Evolutionary conservation across 2,888 invertebrate genomes (phyloP).

Genomic region (Dicranocentrus wangi): DNA sequence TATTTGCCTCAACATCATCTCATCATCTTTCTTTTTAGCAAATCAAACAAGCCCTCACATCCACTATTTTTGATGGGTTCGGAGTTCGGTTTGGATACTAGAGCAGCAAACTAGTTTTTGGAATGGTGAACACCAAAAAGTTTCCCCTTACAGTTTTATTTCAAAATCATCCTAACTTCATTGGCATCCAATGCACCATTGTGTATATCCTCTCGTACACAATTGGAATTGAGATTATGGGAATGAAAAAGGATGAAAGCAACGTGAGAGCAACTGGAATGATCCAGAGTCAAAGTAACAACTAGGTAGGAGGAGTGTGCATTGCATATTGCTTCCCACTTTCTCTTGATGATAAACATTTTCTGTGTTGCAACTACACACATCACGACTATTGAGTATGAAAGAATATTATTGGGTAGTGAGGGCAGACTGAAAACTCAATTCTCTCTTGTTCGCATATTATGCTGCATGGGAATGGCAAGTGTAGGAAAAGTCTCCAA

Average conservation of each 20-base stretch:
- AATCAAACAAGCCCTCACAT: slow-evolving; percentile 28
- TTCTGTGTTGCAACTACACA: too few species aligned
- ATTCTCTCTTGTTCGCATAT: slow-evolving; percentile 25
- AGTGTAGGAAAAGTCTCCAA: neutral
- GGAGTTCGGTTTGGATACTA: too few species aligned
- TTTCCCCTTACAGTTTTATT: slow-evolving; percentile 4
- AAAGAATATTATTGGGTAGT: slow-evolving; percentile 44
- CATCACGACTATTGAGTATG: slow-evolving; percentile 35
- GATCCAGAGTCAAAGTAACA: slow-evolving; percentile 39
- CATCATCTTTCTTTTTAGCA: slow-evolving; percentile 46
- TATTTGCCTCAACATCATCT: slow-evolving; percentile 47
- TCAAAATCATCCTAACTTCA: slow-evolving; percentile 11
- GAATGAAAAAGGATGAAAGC: slow-evolving; percentile 1
- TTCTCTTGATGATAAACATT: slow-evolving; percentile 30
- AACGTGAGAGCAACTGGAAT: slow-evolving; percentile 37
- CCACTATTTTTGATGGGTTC: too few species aligned
- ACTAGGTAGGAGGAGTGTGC: slow-evolving; percentile 30
- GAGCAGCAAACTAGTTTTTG: too few species aligned
- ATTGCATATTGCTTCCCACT: neutral
- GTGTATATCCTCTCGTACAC: neutral
- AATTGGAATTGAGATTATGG: slow-evolving; percentile 26
- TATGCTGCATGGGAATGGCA: slow-evolving; percentile 28
- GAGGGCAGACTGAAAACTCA: slow-evolving; percentile 22
- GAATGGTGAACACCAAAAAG: too few species aligned
- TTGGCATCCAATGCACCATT: neutral